These are phyloP conservation scores for Aphelinus atriplicis DNA, from an alignment of 1,140 invertebrate species.

Conservation along the genomic window DNA sequence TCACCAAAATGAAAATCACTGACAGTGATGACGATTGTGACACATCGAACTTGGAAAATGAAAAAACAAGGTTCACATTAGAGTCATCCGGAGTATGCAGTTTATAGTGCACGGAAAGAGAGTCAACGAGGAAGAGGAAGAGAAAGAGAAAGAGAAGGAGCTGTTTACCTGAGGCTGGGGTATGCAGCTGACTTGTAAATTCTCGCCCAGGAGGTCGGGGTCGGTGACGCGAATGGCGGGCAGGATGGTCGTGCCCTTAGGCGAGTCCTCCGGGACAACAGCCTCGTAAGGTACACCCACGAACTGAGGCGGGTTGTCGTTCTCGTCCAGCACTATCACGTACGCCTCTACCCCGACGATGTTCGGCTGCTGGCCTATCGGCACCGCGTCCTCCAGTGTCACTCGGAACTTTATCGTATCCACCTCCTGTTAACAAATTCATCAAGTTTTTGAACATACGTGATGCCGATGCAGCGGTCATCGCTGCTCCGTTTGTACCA, in stretches of 20 bases:
- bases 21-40: too few relatives aligned
- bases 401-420: slow-evolving; percentile 81
- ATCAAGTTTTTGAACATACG: too few relatives aligned
- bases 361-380: slow-evolving; percentile 75
- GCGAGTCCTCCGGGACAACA: slow-evolving; percentile 80
- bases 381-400: slow-evolving; percentile 81
- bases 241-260: slow-evolving; percentile 79
- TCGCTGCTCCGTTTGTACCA: too few relatives aligned
- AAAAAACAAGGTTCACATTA: too few relatives aligned
- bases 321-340: slow-evolving; percentile 87
- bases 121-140: not conserved
- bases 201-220: slow-evolving; percentile 81
- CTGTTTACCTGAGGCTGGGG: slow-evolving; percentile 64
- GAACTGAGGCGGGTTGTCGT: slow-evolving; percentile 88
- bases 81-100: too few relatives aligned
- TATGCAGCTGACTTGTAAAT: slow-evolving; percentile 79
- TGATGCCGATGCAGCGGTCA: too few relatives aligned
- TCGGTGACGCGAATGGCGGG: slow-evolving; percentile 79
- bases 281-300: slow-evolving; percentile 81
- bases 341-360: slow-evolving; percentile 80
- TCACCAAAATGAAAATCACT: too few relatives aligned
- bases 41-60: too few relatives aligned
- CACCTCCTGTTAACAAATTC: slow-evolving; percentile 67
- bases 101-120: too few relatives aligned
- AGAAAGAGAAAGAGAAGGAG: slow-evolving; percentile 9